Evolutionary conservation across 2,797 vertebrate species (phyloP).

Genomic region (Linurgus olivaceus): DNA sequence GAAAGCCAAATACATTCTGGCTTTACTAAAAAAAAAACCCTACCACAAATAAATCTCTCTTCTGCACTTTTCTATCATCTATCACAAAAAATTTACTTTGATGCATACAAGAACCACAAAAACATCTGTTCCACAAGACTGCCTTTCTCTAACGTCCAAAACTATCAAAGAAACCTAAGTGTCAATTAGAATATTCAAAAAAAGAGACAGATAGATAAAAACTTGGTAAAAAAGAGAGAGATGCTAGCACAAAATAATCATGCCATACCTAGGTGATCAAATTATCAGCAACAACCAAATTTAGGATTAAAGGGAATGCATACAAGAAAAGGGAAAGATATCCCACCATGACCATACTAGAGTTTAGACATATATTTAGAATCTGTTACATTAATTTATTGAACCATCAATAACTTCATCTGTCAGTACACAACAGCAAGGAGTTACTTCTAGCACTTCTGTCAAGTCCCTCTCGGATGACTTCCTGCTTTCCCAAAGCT

Average conservation of each 20-base stretch:
- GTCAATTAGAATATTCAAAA: not conserved
- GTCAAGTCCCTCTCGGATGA: not conserved
- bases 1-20: not conserved
- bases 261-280: not conserved
- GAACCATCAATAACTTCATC: not conserved
- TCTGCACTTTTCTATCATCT: not conserved
- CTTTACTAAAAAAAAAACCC: not conserved
- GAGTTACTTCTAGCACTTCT: not conserved
- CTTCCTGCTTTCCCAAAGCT: not conserved
- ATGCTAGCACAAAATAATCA: not conserved
- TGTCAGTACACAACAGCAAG: not conserved
- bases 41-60: not conserved
- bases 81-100: not conserved
- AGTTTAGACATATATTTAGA: not conserved
- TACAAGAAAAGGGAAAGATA: not conserved
- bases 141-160: not conserved
- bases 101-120: not conserved
- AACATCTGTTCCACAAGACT: not conserved
- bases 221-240: not conserved
- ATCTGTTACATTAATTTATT: fast-evolving
- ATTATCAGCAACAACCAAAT: not conserved
- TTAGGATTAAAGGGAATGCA: not conserved
- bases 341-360: not conserved
- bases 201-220: not conserved
- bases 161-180: not conserved